Percentiles rank a stretch among this genome's conserved stretches.
Conservation (phyloP, 1,140 invertebrate species). For the Ridgeia piscesae region DNA sequence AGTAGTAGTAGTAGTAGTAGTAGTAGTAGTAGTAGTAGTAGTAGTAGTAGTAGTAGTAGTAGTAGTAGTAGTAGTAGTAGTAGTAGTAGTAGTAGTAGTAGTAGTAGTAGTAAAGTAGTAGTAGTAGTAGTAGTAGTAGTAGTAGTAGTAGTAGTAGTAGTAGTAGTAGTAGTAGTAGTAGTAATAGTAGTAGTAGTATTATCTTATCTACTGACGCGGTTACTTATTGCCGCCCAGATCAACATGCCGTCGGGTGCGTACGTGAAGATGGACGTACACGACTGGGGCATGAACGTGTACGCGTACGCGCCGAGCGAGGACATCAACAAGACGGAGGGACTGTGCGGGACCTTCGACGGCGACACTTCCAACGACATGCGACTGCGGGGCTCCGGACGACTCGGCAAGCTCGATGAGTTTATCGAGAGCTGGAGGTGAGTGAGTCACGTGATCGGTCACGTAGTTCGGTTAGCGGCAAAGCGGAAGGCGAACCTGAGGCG, state of each 20-base stretch:
- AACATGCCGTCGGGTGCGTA: constrained; percentile 37
- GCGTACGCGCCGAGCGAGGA: constrained; percentile 35
- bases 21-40: no score
- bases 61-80: no score
- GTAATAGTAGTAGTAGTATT: no score
- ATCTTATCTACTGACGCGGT: no score
- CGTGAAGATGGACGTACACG: constrained; percentile 27
- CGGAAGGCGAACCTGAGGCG: neutral
- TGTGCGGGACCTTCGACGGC: constrained; percentile 37
- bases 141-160: no score
- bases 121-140: no score
- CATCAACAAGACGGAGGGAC: constrained; percentile 28
- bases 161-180: no score
- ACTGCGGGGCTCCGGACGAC: constrained; percentile 24
- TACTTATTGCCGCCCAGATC: constrained; percentile 29
- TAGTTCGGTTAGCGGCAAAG: neutral
- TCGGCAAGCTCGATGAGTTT: constrained; percentile 26
- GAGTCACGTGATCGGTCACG: neutral
- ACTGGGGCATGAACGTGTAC: constrained; percentile 31
- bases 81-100: no score
- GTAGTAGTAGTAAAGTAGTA: no score
- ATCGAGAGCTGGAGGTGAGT: constrained; percentile 35
- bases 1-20: no score
- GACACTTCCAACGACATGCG: constrained; percentile 31
- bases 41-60: no score